Percentiles rank a stretch among this genome's conserved stretches.
Conservation (phyloP, 2,888 invertebrate genomes). For the Dyspetes luteomarginatus region DNA sequence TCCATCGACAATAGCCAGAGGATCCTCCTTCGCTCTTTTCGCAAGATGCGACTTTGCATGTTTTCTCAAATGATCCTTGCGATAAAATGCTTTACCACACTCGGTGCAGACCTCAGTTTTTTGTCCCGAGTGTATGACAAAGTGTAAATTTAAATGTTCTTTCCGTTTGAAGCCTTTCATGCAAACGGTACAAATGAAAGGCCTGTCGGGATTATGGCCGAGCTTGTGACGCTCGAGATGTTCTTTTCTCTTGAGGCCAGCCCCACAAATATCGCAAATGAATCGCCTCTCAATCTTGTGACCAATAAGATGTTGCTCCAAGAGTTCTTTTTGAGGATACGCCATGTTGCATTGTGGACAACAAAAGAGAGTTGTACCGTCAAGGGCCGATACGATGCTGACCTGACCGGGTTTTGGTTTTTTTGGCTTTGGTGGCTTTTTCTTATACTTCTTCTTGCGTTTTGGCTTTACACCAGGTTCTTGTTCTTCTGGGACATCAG, state of each 20-base stretch:
- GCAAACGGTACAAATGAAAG: slow-evolving; percentile 91
- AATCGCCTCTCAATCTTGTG: slow-evolving; percentile 92
- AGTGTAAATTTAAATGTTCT: slow-evolving; percentile 92
- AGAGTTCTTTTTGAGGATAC: slow-evolving; percentile 90
- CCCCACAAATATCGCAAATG: slow-evolving; percentile 91
- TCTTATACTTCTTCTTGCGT: slow-evolving; percentile 92
- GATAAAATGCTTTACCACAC: slow-evolving; percentile 91
- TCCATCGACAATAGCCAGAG: slow-evolving; percentile 74
- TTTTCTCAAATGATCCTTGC: slow-evolving; percentile 92
- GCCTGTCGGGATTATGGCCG: slow-evolving; percentile 92
- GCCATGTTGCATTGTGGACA: slow-evolving; percentile 93
- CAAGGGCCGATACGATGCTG: slow-evolving; percentile 89
- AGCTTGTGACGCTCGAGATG: slow-evolving; percentile 91
- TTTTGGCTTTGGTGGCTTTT: slow-evolving; percentile 91
- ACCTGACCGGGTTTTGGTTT: slow-evolving; percentile 92
- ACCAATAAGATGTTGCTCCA: slow-evolving; percentile 90
- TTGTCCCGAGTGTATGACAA: slow-evolving; percentile 93
- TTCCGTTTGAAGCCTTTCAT: slow-evolving; percentile 92
- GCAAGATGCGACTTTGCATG: slow-evolving; percentile 91
- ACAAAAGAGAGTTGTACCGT: slow-evolving; percentile 90
- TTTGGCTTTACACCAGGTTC: slow-evolving; percentile 84
- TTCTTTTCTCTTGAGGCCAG: slow-evolving; percentile 91
- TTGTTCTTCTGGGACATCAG: slow-evolving; percentile 81
- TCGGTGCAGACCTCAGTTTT: slow-evolving; percentile 92
- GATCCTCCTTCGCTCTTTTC: slow-evolving; percentile 90